Base-by-base conservation (phyloP, 92 coral and sea anemone genomes). In the Chrysogorgia sp. region DNA sequence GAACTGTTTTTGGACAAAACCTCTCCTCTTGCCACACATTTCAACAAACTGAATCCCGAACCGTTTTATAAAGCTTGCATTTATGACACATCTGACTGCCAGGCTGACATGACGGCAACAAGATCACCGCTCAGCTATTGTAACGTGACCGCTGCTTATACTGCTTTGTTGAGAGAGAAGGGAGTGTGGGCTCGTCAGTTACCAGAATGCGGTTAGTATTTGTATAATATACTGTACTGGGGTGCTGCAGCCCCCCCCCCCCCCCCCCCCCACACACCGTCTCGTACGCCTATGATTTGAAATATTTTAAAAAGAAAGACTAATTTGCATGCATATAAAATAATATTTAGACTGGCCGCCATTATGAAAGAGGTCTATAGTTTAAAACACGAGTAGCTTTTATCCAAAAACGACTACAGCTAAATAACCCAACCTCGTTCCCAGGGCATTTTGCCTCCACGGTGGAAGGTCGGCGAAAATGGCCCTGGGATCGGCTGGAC, bases 41-140 rank as follows among this genome's bases (percentile, higher is more conserved):
- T 83, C 75, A 85, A 90, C 69, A 75, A 76, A 43, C 72, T 89
- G 40, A 65, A 96, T 71, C 99, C 99, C 34, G 76, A 74, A 40
- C 99, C 99, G 10, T 96, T 96, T 90, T 59, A 82, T 56, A 81
- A 77, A 50, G 99, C 99, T 1, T 96, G 99, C 49, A 85, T 89
- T 57, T 79, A 65, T 56, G 99, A 96, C 65, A 92, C 90, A 87
- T 33, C 69, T 3, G 89, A 83, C 75, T 96, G 99, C 66, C 86
- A 81, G 43, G 63, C 81, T 28, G 34, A 40, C 77, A 79, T 3
- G 87, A 92, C 48, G 85, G 87, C 68, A 96, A 96, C 66, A 88
- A 79, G 83, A 89, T n/a, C n/a, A n/a, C n/a, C n/a, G n/a, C n/a
- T n/a, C n/a, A 86, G 83, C 96, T 52, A 89, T 87, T 96, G 99